Evolutionary conservation across 1,140 invertebrate species (phyloP).

Genomic region (Diachasma alloeum): DNA sequence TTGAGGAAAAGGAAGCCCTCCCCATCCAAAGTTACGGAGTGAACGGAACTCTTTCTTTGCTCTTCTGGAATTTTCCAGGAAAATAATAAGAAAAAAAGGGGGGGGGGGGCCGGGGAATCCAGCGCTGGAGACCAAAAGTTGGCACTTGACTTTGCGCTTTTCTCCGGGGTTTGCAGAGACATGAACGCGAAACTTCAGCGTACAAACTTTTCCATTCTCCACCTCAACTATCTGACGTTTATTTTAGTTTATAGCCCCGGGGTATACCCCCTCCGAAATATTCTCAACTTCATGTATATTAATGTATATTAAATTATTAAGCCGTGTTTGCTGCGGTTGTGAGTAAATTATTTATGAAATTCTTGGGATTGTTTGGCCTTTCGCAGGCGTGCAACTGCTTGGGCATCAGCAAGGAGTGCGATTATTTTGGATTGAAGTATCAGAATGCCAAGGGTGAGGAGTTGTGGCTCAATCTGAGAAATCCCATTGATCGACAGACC

Average conservation of each 20-base stretch:
- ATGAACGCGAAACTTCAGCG: not conserved
- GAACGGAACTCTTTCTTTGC: not conserved
- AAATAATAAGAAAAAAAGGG: not conserved
- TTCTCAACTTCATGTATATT: not conserved
- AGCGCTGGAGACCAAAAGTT: constrained; percentile 4
- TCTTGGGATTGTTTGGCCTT: constrained; percentile 19
- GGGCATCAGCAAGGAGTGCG: constrained; percentile 83
- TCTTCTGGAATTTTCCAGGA: not conserved
- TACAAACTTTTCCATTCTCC: constrained; percentile 2
- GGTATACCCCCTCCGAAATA: not conserved
- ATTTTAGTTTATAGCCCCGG: constrained; percentile 4
- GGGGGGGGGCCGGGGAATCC: not conserved
- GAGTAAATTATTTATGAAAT: not conserved
- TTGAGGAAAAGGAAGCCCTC: not conserved
- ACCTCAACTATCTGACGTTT: not conserved
- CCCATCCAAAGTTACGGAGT: not conserved
- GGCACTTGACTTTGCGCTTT: constrained; percentile 9
- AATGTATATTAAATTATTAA: constrained; percentile 2
- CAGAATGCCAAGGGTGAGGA: constrained; percentile 76
- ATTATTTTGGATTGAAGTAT: constrained; percentile 86
- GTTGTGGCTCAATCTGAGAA: constrained; percentile 86
- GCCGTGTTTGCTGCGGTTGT: not conserved
- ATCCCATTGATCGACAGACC: constrained; percentile 80
- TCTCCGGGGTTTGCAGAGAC: not conserved
- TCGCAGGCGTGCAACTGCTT: constrained; percentile 83